phyloP scores from a whole-genome alignment of 2,888 invertebrate species.

The Andrena haemorrhoa region DNA sequence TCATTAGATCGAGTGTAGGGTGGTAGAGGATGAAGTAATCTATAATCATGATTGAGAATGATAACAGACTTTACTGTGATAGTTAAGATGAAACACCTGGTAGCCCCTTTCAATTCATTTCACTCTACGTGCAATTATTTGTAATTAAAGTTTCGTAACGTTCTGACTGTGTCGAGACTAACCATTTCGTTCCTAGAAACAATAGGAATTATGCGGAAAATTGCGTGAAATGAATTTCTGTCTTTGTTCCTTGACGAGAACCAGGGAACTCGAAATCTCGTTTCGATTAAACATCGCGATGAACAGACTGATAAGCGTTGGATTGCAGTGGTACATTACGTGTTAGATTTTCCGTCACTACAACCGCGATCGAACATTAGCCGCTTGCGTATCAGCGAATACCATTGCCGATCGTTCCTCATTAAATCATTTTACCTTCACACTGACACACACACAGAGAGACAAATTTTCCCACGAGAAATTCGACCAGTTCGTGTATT shows the following conservation, averaged over 20 bases:
- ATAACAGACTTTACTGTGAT: not conserved
- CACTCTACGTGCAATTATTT: conserved; percentile 31
- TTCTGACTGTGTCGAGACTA: not conserved
- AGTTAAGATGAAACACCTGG: not conserved
- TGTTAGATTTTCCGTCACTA: conserved; percentile 56
- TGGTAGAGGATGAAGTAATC: too few species aligned
- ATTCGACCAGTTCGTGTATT: conserved; percentile 2
- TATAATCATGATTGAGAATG: not conserved
- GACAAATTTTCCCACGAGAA: conserved; percentile 5
- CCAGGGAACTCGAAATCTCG: conserved; percentile 2
- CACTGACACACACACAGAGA: not conserved
- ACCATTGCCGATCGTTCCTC: not conserved
- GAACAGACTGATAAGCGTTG: conserved; percentile 41
- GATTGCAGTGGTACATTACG: conserved; percentile 15
- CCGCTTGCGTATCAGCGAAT: not conserved
- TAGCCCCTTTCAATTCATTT: not conserved
- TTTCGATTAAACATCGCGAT: conserved; percentile 44
- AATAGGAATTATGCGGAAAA: conserved; percentile 47
- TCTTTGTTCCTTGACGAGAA: not conserved
- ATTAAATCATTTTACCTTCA: conserved; percentile 30
- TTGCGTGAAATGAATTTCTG: not conserved
- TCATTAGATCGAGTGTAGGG: too few species aligned
- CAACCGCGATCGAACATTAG: conserved; percentile 38
- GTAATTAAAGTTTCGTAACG: conserved; percentile 12
- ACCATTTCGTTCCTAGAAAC: conserved; percentile 13